Evolutionary conservation across 1,140 invertebrate genomes (phyloP), one percentile per base, ranked within the genome.

Genomic region (Nebria ingens): DNA sequence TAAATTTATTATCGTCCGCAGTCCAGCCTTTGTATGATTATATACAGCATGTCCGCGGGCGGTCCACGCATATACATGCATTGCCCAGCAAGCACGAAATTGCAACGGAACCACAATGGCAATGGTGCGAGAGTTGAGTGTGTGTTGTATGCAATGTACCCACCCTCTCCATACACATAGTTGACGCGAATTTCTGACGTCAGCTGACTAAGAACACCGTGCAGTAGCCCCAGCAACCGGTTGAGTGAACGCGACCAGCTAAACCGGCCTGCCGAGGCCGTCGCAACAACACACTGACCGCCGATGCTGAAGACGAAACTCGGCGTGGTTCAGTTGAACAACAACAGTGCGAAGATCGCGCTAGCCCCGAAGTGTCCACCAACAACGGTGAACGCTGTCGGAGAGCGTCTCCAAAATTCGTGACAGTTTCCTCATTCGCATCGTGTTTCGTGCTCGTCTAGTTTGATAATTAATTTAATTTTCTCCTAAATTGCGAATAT

Each of bases 191-290:
- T 17, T 9, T 9, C 40, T 45, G 40, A 45, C 40, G 40, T 45
- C 40, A 45, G 6, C 15, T 45, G 40, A n/a, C n/a, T n/a, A n/a
- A n/a, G n/a, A 45, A 17, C 40, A 45, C 6, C 40, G 17, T 6
- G 40, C 40, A n/a, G n/a, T n/a, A 45, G 40, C 17, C 9, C 9
- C 40, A 17, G 40, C 40, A 45, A 45, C 40, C 40, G 40, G 40
- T 45, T 45, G 40, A 45, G 6, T 45, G 40, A 45, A 45, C 17
- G 40, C 40, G 40, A 45, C 40, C 40, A 45, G 40, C 40, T 11
- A 45, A 45, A 45, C 40, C 40, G 40, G 40, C 40, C 40, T 17
- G 40, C 17, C 6, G 40, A 6, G 40, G 40, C 6, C 15, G 40
- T 9, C 25, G 6, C n/a, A n/a, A n/a, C n/a, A n/a, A n/a, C 25